Evolutionary conservation across 2,888 invertebrate genomes (phyloP), one percentile per base, ranked within the genome.

Genomic region (Molanna angustata): DNA sequence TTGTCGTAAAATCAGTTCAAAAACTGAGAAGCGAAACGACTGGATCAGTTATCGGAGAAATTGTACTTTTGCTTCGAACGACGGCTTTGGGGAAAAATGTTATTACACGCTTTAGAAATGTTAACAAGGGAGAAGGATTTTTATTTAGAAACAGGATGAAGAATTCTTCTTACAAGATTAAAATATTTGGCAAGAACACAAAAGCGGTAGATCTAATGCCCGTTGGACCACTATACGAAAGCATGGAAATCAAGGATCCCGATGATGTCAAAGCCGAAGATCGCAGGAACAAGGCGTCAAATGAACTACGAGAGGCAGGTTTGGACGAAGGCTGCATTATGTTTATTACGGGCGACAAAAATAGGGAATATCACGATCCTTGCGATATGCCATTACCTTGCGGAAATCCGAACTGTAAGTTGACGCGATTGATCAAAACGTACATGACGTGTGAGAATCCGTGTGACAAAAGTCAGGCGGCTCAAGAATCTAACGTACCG

Each of bases 81-180:
- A 76, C 75, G 41, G 74, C 76, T 52, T 70, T 78, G 42, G 81
- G 81, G 6, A 67, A 70, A 9, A 70, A 66, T 39, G 74, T 80
- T 3, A 67, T 66, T 1, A 76, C 76, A 19, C 74, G 74, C 58
- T 76, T 72, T 54, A 76, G 76, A 58, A 74, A 75, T 60, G 62
- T 42, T 32, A 16, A 16, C 33, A 32, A 37, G 11, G 33, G 42
- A 22, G 18, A 20, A 6, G 49, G 49, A 4, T 49, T 49, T 14
- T 16, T 42, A 3, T 49, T 49, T n/a, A 31, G 49, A 20, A 49
- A 49, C n/a, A 19, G 49, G 16, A 21, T 42, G 1, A 20, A 19
- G 17, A 49, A 42, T 13, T 14, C 13, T 2, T 49, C 49, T 1
- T 31, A 49, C 42, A 52, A 47, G 7, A 47, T 46, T 35, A 47